Evolutionary conservation across 1,140 invertebrate species (phyloP), one percentile per base, ranked within the genome.

Genomic region (Triops longicaudatus): DNA sequence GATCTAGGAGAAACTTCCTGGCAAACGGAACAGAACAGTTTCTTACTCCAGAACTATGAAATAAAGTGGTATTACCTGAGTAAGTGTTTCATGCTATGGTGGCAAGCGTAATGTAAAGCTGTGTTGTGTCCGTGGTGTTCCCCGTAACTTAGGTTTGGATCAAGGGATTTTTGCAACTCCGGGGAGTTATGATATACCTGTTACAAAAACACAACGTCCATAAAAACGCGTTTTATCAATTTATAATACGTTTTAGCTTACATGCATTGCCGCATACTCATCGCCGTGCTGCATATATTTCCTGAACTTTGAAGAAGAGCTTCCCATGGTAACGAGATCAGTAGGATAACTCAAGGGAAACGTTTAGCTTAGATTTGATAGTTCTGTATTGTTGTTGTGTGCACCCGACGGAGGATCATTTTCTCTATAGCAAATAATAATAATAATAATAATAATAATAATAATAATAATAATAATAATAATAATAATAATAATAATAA

Each of bases 221-320:
- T n/a, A n/a, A n/a, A n/a, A n/a, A n/a, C n/a, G n/a, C n/a, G n/a
- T n/a, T n/a, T n/a, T n/a, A n/a, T n/a, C n/a, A n/a, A n/a, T n/a
- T n/a, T n/a, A n/a, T n/a, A n/a, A n/a, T n/a, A n/a, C n/a, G n/a
- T n/a, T n/a, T n/a, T n/a, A 83, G 84, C 73, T 82, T 83, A 86
- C 83, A 82, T 90, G 88, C 85, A 91, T 87, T 26, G 90, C 90
- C 76, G 89, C 89, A 82, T 88, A 90, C 82, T 91, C 90, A 82
- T 91, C 89, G 28, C 89, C 89, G 86, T 89, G 88, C 82, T 89
- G 88, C n/a, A 91, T 84, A 82, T 90, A 89, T 81, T 90, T 90
- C 79, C 89, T 88, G 81, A 91, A 91, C 82, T 91, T 91, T 37
- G 89, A 90, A 17, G 89, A 90, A 26, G 88, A 85, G 83, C 88